A percentile compares a stretch with the other conserved stretches of the same genome.
These are phyloP conservation scores for Trissolcus basalis DNA, from an alignment of 1,140 invertebrate genomes.

Conservation along the genomic window DNA sequence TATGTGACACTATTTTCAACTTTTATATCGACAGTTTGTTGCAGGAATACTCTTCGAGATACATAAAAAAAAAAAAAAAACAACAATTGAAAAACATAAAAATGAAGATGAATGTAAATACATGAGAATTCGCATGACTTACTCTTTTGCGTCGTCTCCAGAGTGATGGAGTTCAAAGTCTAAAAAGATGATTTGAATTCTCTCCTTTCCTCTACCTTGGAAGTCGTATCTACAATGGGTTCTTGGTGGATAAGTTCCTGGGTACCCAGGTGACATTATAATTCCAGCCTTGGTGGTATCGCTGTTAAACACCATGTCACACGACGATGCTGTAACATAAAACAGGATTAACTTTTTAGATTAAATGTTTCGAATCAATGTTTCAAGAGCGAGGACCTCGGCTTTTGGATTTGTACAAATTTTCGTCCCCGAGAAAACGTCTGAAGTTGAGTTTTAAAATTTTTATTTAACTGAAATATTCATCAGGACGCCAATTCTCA, in stretches of 20 bases:
- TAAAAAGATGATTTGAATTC: constrained; percentile 85
- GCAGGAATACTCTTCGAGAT: too few relatives aligned
- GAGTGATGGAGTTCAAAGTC: constrained; percentile 82
- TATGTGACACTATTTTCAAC: too few relatives aligned
- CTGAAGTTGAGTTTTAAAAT: too few relatives aligned
- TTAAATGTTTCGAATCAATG: too few relatives aligned
- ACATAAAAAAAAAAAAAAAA: too few relatives aligned
- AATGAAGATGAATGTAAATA: neutral
- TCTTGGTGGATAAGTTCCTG: constrained; percentile 83
- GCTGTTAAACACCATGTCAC: constrained; percentile 86
- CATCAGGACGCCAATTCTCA: too few relatives aligned
- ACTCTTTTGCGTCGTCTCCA: constrained; percentile 79
- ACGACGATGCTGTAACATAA: constrained; percentile 83
- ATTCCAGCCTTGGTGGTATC: constrained; percentile 88
- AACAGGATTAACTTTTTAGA: neutral
- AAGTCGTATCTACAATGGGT: constrained; percentile 90
- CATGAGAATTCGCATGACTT: constrained; percentile 66
- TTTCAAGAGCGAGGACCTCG: too few relatives aligned
- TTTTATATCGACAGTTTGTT: too few relatives aligned
- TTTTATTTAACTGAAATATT: too few relatives aligned
- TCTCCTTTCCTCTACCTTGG: constrained; percentile 86
- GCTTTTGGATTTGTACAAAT: too few relatives aligned
- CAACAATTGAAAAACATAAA: neutral
- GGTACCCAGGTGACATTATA: constrained; percentile 86
- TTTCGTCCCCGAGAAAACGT: too few relatives aligned